A percentile compares a stretch with the other conserved stretches of the same genome.
phyloP scores from a whole-genome alignment of 2,797 vertebrate species.

The Petrocephalus schoutedeni region DNA sequence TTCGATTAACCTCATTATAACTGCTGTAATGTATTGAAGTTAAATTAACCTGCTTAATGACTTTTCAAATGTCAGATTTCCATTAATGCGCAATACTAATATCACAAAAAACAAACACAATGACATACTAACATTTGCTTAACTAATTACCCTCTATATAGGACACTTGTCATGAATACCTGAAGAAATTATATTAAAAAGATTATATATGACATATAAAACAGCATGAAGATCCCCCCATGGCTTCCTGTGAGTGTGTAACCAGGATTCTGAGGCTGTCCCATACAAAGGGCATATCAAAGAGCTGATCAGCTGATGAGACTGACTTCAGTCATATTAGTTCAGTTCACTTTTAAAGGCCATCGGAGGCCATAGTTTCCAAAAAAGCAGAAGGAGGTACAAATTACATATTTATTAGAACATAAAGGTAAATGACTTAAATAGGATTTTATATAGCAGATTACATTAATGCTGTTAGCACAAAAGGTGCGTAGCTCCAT shows the following conservation, averaged over 20 bases:
- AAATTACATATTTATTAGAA: neutral
- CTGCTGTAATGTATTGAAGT: neutral
- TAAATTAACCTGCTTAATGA: neutral
- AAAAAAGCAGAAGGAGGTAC: neutral
- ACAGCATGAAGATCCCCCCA: neutral
- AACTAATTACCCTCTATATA: neutral
- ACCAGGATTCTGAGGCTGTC: neutral
- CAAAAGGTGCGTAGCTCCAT: neutral
- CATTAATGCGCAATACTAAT: neutral
- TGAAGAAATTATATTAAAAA: neutral
- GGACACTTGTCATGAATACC: neutral
- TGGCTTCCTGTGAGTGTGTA: neutral
- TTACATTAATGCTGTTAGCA: neutral
- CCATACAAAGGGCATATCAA: neutral
- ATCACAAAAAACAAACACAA: neutral
- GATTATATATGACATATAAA: neutral
- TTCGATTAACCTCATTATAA: neutral
- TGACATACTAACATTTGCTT: neutral
- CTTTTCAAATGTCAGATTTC: neutral
- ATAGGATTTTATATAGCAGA: neutral
- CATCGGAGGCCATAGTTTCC: neutral
- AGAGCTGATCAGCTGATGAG: neutral
- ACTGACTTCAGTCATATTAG: conserved; percentile 20
- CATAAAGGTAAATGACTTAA: neutral
- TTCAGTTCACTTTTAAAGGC: conserved; percentile 20